Percentiles rank a stretch among this genome's conserved stretches.
phyloP scores from a whole-genome alignment of 2,113 vertebrate genomes.

The Perca flavescens region DNA sequence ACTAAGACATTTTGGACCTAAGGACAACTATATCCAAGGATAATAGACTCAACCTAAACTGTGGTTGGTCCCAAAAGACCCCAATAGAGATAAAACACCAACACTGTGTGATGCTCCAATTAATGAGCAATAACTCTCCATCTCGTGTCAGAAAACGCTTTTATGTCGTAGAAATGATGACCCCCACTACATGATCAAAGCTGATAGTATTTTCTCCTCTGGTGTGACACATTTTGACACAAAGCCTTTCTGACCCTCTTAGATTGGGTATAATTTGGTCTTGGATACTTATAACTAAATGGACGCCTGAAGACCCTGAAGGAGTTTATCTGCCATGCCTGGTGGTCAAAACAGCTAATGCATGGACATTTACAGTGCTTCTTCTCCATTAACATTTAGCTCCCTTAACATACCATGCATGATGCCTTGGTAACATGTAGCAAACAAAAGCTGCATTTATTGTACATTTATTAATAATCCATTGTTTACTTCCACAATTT shows the following conservation, averaged over 20 bases:
- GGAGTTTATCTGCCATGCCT: not conserved
- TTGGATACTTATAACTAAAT: not conserved
- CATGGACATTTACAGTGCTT: not conserved
- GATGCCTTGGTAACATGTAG: not conserved
- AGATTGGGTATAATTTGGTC: not conserved
- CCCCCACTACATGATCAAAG: not conserved
- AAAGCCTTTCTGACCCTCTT: not conserved
- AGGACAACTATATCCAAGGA: not conserved
- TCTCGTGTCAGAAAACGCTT: not conserved
- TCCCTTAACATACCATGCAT: no score
- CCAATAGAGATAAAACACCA: no score
- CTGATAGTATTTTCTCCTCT: not conserved
- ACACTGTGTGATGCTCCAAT: not conserved
- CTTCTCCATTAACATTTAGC: not conserved
- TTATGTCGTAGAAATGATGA: not conserved
- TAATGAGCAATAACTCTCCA: conserved; percentile 1
- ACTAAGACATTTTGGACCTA: not conserved
- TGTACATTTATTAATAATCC: not conserved
- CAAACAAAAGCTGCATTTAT: not conserved
- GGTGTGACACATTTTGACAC: not conserved
- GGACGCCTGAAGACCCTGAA: not conserved
- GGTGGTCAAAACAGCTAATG: not conserved
- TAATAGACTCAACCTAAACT: not conserved
- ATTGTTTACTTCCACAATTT: not conserved
- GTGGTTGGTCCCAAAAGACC: not conserved